Evolutionary conservation across 2,888 invertebrate species (phyloP), one percentile per base, ranked within the genome.

Genomic region (Sipha maydis): DNA sequence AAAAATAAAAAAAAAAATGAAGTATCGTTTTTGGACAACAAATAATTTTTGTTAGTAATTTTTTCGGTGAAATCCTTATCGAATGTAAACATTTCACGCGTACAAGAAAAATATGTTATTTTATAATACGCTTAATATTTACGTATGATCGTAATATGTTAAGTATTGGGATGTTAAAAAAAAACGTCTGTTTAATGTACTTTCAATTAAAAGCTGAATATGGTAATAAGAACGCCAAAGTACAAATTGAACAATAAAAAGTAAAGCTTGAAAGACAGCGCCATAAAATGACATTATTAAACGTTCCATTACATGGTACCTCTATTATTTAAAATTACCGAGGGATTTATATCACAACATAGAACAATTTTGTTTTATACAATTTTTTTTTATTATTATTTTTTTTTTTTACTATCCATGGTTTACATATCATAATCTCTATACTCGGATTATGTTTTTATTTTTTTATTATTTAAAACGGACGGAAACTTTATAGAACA

Each of bases 241-340:
- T 17, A 73, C 73, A 83, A 83, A 75, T 83, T 75, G 56, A n/a
- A 75, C 75, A 11, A 56, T 75, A 56, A 19, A 48, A 56, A 75
- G 11, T 34, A 83, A 56, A 83, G 14, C 11, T 8, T 0, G 25
- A 31, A 71, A 48, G 54, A 25, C 56, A 34, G 9, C 9, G 19
- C 73, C n/a, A 56, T 83, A 38, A 75, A 83, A 56, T 25, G 54
- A 25, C n/a, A 3, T 54, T 71, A 73, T 54, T 73, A 56, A 83
- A 83, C 34, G 71, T 14, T 3, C 9, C 31, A 31, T 83, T 31
- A 56, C 48, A 7, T 56, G 34, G 75, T 56, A 83, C 34, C 54
- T 75, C n/a, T 61, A 83, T 83, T 83, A 54, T 83, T 83, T 83
- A 56, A 34, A 56, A 75, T 54, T 73, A 54, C 83, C 54, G 8